These are phyloP conservation scores for Carapus acus DNA, from an alignment of 2,797 vertebrate genomes.

Conservation along the genomic window DNA sequence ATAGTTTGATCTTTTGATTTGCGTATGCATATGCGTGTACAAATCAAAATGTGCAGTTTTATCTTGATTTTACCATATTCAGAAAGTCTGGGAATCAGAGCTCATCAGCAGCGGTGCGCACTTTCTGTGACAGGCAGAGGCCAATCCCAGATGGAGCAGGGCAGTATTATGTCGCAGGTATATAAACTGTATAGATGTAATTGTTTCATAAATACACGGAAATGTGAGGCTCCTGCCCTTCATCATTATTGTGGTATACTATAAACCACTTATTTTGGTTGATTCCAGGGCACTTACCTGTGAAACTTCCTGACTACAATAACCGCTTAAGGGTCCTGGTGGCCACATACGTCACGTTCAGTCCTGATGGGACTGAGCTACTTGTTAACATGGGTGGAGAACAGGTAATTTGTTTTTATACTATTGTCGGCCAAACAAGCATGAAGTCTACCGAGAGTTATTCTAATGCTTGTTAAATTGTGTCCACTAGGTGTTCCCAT, in stretches of 20 bases:
- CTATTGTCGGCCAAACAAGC: too few species aligned
- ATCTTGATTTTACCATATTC: slow-evolving; percentile 8
- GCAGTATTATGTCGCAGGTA: slow-evolving; percentile 98
- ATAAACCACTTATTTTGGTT: slow-evolving; percentile 9
- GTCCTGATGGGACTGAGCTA: slow-evolving; percentile 94
- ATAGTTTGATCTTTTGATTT: neutral
- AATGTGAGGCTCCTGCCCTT: neutral
- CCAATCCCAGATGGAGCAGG: slow-evolving; percentile 92
- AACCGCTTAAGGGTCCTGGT: slow-evolving; percentile 93
- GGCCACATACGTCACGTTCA: slow-evolving; percentile 96
- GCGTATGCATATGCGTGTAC: neutral
- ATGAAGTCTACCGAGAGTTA: too few species aligned
- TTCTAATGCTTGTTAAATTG: too few species aligned
- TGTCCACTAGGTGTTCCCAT: too few species aligned
- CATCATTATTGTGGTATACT: slow-evolving; percentile 7
- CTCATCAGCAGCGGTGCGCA: slow-evolving; percentile 86
- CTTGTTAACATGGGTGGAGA: slow-evolving; percentile 99
- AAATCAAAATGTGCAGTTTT: slow-evolving; percentile 1
- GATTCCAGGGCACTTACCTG: slow-evolving; percentile 85
- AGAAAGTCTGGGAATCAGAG: slow-evolving; percentile 89
- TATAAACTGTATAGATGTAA: slow-evolving; percentile 12
- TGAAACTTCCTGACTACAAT: slow-evolving; percentile 94
- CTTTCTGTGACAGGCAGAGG: slow-evolving; percentile 89
- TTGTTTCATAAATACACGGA: neutral
- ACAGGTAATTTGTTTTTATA: slow-evolving; percentile 74